These are phyloP conservation scores for Anguilla obscura DNA, from an alignment of 2,797 vertebrate species.

Conservation along the genomic window DNA sequence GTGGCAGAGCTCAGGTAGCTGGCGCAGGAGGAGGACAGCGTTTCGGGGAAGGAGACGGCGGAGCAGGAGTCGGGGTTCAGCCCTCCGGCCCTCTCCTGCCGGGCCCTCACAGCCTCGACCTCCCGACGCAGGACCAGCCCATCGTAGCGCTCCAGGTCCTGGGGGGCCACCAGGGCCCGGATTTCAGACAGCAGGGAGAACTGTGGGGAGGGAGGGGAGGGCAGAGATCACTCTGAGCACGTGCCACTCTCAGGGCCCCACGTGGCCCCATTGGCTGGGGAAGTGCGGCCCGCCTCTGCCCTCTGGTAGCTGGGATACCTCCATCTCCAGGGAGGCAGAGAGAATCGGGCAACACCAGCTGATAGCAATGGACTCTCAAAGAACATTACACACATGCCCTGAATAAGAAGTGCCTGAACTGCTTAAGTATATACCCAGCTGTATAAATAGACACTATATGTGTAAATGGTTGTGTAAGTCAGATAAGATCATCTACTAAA, in stretches of 20 bases:
- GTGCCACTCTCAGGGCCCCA: background rate
- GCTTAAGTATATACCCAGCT: background rate
- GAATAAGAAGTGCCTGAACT: background rate
- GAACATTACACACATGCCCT: background rate
- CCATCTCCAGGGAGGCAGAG: background rate
- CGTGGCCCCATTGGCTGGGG: background rate
- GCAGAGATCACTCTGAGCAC: background rate
- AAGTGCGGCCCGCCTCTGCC: background rate
- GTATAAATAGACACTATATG: background rate
- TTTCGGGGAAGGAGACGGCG: conserved; percentile 70
- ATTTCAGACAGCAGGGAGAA: conserved; percentile 90
- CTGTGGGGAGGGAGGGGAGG: conserved; percentile 59
- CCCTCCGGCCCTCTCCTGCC: conserved; percentile 69
- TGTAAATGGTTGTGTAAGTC: too few species aligned
- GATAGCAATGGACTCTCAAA: background rate
- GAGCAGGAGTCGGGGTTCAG: conserved; percentile 68
- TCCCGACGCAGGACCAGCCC: conserved; percentile 84
- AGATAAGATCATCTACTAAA: too few species aligned
- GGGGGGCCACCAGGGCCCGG: conserved; percentile 76
- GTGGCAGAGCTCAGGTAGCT: conserved; percentile 75
- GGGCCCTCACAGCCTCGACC: conserved; percentile 83
- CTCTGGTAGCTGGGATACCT: background rate
- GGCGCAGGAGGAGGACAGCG: conserved; percentile 60
- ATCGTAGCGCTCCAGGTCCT: conserved; percentile 87
- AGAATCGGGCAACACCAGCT: background rate